A percentile compares a stretch with the other conserved stretches of the same genome.
phyloP scores from a whole-genome alignment of 2,797 vertebrate genomes.

The Crocidura indochinensis region DNA sequence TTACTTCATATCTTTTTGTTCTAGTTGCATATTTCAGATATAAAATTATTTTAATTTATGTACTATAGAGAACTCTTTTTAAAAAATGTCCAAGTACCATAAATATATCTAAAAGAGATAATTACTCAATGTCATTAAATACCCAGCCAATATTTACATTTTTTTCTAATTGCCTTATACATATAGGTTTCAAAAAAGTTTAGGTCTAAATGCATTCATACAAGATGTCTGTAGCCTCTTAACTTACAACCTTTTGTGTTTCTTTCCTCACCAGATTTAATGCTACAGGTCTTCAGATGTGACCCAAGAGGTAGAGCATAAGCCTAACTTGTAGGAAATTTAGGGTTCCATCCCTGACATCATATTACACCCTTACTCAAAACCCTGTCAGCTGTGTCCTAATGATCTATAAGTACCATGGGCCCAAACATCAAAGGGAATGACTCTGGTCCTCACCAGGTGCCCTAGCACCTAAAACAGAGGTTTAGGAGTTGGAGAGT shows the following conservation, averaged over 20 bases:
- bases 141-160: not conserved
- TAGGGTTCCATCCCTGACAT: too few species aligned
- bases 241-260: not conserved
- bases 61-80: not conserved
- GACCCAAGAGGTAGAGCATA: too few species aligned
- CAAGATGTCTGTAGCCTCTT: not conserved
- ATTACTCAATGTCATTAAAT: slow-evolving; percentile 25
- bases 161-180: slow-evolving; percentile 6
- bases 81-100: not conserved
- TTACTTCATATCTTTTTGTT: slow-evolving; percentile 1
- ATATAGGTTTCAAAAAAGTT: not conserved
- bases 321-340: too few species aligned
- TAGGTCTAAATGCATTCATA: not conserved
- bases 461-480: too few species aligned
- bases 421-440: too few species aligned
- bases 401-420: too few species aligned
- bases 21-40: not conserved
- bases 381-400: too few species aligned
- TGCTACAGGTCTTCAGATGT: too few species aligned
- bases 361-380: too few species aligned
- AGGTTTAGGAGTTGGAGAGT: too few species aligned
- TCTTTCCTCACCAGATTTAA: not conserved
- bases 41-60: slow-evolving; percentile 12
- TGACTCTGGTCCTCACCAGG: too few species aligned
- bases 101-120: slow-evolving; percentile 5